phyloP scores from a whole-genome alignment of 2,888 invertebrate genomes.

The Zhengitettix transpicula region DNA sequence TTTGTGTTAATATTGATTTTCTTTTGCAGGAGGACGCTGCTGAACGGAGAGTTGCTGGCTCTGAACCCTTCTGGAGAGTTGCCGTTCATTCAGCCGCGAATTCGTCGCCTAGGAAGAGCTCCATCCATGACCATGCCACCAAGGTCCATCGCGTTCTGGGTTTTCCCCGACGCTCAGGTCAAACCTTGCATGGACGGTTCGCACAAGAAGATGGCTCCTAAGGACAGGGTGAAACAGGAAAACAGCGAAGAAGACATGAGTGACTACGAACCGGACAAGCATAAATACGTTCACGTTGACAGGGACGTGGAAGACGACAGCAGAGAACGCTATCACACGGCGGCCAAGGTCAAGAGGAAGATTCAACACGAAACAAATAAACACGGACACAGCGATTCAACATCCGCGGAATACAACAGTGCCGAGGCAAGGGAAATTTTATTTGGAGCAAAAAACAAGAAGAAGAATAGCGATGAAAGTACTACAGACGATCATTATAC shows the following conservation, averaged over 20 bases:
- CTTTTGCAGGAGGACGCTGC: slow-evolving; percentile 35
- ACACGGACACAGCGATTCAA: background rate
- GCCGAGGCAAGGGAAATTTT: background rate
- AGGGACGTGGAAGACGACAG: background rate
- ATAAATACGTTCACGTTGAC: background rate
- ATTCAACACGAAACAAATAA: background rate
- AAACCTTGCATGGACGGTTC: slow-evolving; percentile 31
- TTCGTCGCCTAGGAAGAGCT: slow-evolving; percentile 16
- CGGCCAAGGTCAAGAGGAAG: background rate
- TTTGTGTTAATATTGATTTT: background rate
- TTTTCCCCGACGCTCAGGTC: slow-evolving; percentile 46
- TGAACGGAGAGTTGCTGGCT: slow-evolving; percentile 45
- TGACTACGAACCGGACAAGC: background rate
- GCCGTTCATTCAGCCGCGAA: slow-evolving; percentile 25
- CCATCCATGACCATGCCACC: slow-evolving; percentile 23
- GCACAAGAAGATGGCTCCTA: background rate
- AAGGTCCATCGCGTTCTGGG: slow-evolving; percentile 57
- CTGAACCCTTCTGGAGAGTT: slow-evolving; percentile 37
- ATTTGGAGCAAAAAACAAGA: no score
- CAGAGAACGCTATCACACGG: background rate
- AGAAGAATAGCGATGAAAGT: no score
- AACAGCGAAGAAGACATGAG: background rate
- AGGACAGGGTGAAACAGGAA: background rate
- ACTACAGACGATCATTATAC: no score
- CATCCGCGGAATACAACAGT: background rate